Evolutionary conservation across 2,888 invertebrate species (phyloP).

Genomic region (Nemapogon koenigi): DNA sequence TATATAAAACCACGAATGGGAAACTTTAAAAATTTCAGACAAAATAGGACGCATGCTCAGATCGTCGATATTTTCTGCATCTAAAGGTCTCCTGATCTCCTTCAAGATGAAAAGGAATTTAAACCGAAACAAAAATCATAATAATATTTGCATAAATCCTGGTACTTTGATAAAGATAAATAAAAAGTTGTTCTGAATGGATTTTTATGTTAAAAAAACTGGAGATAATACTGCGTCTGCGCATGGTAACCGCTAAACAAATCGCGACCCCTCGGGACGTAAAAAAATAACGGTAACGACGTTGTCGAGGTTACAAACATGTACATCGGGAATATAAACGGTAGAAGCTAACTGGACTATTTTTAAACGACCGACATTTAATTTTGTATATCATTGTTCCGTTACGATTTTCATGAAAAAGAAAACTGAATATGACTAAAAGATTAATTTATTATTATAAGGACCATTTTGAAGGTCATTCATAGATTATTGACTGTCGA

Average conservation of each 20-base stretch:
- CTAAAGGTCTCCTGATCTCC: no score
- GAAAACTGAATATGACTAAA: no score
- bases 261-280: slow-evolving; percentile 29
- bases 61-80: no score
- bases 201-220: not conserved
- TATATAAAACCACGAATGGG: slow-evolving; percentile 17
- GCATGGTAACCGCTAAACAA: slow-evolving; percentile 14
- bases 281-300: slow-evolving; percentile 33
- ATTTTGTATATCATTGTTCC: no score
- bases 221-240: slow-evolving; percentile 1
- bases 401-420: no score
- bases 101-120: no score
- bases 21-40: not conserved
- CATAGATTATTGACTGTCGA: no score
- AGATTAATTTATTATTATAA: no score
- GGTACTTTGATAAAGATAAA: slow-evolving; percentile 6
- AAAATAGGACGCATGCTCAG: slow-evolving; percentile 6
- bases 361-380: slow-evolving; percentile 33
- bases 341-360: slow-evolving; percentile 30
- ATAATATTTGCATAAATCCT: slow-evolving; percentile 2
- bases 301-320: slow-evolving; percentile 3
- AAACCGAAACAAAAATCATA: no score
- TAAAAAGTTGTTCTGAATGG: not conserved
- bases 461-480: no score
- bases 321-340: slow-evolving; percentile 22